Conservation (phyloP, 2,888 invertebrate genomes). For the Phortica magna region DNA sequence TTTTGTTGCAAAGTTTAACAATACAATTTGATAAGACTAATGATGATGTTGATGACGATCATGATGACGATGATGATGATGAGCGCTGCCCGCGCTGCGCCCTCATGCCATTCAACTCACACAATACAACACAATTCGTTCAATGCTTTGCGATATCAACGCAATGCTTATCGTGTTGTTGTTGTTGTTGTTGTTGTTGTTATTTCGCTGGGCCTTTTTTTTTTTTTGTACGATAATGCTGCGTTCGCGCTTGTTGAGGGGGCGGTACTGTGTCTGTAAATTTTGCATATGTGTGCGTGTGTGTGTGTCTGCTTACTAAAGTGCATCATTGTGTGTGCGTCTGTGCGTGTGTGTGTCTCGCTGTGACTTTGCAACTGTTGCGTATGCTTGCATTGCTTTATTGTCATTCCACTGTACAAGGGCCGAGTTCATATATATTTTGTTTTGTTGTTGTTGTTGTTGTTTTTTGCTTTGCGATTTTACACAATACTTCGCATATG, state of each 20-base stretch:
- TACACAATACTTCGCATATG: conserved; percentile 35
- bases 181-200: conserved; percentile 33
- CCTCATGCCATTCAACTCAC: too few species aligned
- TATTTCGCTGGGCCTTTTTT: conserved; percentile 26
- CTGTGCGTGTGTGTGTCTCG: conserved; percentile 23
- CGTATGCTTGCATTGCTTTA: conserved; percentile 39
- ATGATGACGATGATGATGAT: conserved; percentile 15
- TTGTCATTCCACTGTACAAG: conserved; percentile 19
- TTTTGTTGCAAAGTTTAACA: too few species aligned
- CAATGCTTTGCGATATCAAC: background rate
- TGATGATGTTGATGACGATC: conserved; percentile 32
- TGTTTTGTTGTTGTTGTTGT: conserved; percentile 46
- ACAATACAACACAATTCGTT: background rate
- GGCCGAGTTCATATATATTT: conserved; percentile 31
- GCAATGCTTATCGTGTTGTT: background rate
- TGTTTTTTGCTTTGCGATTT: conserved; percentile 40
- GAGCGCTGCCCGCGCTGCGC: conserved; percentile 16
- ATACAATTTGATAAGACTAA: too few species aligned
- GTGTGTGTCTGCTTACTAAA: conserved; percentile 38
- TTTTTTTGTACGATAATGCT: too few species aligned
- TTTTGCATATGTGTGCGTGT: background rate
- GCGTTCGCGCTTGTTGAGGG: background rate
- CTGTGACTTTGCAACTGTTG: conserved; percentile 63
- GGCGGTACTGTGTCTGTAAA: background rate
- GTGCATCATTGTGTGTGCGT: conserved; percentile 28